A percentile compares a stretch with the other conserved stretches of the same genome.
phyloP scores from a whole-genome alignment of 1,140 invertebrate species.

The Vanessa atalanta region DNA sequence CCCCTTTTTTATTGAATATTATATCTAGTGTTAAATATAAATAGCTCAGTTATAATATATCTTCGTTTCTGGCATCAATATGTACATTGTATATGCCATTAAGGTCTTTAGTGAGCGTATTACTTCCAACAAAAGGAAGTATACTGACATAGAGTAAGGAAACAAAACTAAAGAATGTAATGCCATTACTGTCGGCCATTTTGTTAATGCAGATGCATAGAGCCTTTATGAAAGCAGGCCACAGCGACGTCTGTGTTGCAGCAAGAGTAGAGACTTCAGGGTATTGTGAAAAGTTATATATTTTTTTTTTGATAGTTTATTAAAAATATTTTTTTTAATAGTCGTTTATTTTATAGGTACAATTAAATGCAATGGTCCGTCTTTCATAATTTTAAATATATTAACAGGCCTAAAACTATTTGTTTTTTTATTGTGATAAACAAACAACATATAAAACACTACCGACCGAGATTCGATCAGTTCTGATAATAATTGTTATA shows the following conservation, averaged over 20 bases:
- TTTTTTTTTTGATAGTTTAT: too few relatives aligned
- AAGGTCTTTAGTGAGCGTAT: constrained; percentile 18
- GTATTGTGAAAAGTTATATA: too few relatives aligned
- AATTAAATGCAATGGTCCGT: too few relatives aligned
- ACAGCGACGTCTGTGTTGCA: constrained; percentile 25
- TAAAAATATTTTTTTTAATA: too few relatives aligned
- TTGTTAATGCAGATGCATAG: constrained; percentile 40
- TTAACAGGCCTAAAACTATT: too few relatives aligned
- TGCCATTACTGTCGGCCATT: constrained; percentile 39
- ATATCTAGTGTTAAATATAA: too few relatives aligned
- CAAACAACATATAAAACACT: too few relatives aligned
- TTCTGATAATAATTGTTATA: too few relatives aligned
- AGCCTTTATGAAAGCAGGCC: constrained; percentile 34
- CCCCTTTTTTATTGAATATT: background rate
- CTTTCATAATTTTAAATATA: too few relatives aligned
- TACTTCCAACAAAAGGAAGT: constrained; percentile 17
- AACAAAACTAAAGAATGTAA: constrained; percentile 36
- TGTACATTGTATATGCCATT: constrained; percentile 2
- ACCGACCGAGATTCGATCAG: too few relatives aligned
- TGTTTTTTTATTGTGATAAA: too few relatives aligned
- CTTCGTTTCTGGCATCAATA: background rate
- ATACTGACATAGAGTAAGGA: constrained; percentile 16
- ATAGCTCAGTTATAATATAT: background rate
- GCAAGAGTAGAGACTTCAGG: background rate
- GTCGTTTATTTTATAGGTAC: too few relatives aligned